Evolutionary conservation across 2,888 invertebrate species (phyloP).

Genomic region (Chloromyia formosa): DNA sequence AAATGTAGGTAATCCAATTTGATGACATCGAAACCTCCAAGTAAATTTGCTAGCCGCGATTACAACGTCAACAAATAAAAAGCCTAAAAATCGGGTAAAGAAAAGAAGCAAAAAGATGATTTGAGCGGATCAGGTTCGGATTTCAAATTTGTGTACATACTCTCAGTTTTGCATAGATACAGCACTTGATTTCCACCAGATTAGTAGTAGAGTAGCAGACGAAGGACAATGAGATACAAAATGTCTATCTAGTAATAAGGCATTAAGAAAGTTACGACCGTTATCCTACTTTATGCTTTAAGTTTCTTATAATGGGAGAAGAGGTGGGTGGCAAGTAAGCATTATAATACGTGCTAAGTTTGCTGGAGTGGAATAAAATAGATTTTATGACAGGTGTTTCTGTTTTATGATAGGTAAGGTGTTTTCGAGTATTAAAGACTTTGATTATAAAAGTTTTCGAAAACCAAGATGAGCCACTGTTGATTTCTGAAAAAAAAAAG

Average conservation of each 20-base stretch:
- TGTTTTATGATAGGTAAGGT: too few species aligned
- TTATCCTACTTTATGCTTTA: neutral
- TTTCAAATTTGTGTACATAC: neutral
- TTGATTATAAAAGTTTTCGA: too few species aligned
- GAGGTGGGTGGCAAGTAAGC: too few species aligned
- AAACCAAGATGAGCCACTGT: too few species aligned
- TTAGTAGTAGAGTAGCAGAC: neutral
- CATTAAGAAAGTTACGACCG: neutral
- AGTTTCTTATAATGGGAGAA: neutral
- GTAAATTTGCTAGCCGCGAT: slow-evolving; percentile 25
- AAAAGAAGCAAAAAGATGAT: neutral
- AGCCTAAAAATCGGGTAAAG: neutral
- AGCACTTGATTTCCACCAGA: neutral
- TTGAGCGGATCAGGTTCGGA: slow-evolving; percentile 7
- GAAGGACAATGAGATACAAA: neutral
- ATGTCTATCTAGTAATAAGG: neutral
- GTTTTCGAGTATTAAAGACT: too few species aligned
- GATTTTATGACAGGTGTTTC: too few species aligned
- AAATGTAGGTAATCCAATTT: slow-evolving; percentile 41
- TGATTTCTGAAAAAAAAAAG: too few species aligned
- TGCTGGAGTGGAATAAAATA: too few species aligned
- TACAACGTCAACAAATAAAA: slow-evolving; percentile 31
- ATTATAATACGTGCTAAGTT: too few species aligned
- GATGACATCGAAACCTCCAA: slow-evolving; percentile 38
- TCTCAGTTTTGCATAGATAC: neutral